Conservation (phyloP, 2,113 vertebrate species). For the Tetrax tetrax region DNA sequence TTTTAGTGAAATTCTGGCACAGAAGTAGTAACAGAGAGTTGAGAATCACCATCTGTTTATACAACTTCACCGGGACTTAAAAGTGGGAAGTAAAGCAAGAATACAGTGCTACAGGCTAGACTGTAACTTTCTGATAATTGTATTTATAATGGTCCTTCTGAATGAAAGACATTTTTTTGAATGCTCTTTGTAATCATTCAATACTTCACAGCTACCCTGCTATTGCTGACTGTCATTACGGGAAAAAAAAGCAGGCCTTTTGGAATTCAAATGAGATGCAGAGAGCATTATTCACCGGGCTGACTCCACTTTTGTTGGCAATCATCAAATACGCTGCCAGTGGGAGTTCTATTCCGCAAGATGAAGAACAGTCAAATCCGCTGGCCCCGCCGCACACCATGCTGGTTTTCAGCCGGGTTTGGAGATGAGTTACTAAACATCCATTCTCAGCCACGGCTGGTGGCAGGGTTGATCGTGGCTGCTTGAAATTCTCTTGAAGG, state of each 20-base stretch:
- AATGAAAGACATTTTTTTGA: background rate
- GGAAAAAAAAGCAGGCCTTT: background rate
- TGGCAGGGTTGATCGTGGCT: fast-evolving
- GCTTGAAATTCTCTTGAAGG: background rate
- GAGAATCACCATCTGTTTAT: background rate
- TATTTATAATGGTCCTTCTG: background rate
- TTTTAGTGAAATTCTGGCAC: background rate
- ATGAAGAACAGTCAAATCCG: background rate
- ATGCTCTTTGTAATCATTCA: background rate
- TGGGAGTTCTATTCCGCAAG: background rate
- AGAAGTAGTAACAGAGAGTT: background rate
- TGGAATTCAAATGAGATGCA: constrained; percentile 23
- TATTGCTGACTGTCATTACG: background rate
- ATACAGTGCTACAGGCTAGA: fast-evolving
- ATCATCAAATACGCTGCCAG: background rate
- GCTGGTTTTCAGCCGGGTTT: background rate
- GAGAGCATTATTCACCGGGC: background rate
- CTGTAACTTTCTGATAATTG: background rate
- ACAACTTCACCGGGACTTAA: background rate
- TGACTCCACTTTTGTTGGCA: constrained; percentile 10
- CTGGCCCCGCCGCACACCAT: fast-evolving
- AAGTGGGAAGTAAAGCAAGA: background rate
- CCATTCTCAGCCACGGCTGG: background rate
- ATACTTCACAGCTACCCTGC: constrained; percentile 1
- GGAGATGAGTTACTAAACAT: background rate